Evolutionary conservation across 2,113 vertebrate genomes (phyloP), one percentile per base, ranked within the genome.

Genomic region (Acrocephalus kingi): DNA sequence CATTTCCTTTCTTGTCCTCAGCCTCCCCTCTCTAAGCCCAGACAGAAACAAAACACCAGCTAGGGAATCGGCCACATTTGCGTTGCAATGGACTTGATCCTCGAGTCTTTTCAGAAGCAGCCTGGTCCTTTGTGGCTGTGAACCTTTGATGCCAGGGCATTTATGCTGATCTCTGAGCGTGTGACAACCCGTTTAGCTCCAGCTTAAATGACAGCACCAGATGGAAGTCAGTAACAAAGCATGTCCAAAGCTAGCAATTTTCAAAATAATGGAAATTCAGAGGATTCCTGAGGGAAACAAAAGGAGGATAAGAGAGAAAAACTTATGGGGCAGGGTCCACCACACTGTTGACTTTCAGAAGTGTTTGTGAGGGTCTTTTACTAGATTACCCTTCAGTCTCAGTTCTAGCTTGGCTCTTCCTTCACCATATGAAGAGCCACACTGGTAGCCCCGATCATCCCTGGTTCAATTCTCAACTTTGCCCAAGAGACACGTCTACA

Each of bases 1-100:
- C 96, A 91, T 61, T 73, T 95, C 95, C 92, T 97, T 95, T 97
- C 96, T 97, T 96, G 95, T 97, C 96, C 93, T 95, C 91, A 95
- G 91, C 95, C 94, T 96, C 87, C 84, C 83, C 84, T 93, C 81
- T 80, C 90, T 96, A 96, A 87, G 92, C 88, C 95, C 87, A 96
- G 95, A 95, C 95, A 97, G 96, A 97, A 97, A 96, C 93, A 92
- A 95, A 97, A 92, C 59, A 94, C 94, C 92, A 89, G 80, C 77
- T 22, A 96, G 96, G 92, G 96, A 96, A 91, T 87, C 19, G 1
- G 80, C 56, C 73, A 78, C 96, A 92, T 92, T 96, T 92, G 90
- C 33, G 37, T 90, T 48, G 94, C 84, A 89, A 71, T 51, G 85
- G 96, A 95, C 94, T 95, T 92, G 82, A 84, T 77, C 93, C 86